Evolutionary conservation across 2,888 invertebrate species (phyloP).

Genomic region (Ellobium chinense): DNA sequence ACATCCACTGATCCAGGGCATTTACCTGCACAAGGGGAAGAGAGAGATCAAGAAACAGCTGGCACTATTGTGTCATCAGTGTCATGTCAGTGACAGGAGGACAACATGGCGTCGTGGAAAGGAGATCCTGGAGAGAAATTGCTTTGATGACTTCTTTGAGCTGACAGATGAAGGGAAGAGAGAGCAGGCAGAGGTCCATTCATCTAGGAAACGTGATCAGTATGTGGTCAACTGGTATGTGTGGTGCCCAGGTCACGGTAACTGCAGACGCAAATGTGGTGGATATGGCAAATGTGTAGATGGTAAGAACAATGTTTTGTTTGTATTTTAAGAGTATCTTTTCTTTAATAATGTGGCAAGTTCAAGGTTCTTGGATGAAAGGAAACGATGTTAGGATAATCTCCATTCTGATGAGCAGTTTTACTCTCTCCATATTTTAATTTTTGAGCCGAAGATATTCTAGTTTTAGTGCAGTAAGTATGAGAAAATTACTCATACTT

Average conservation of each 20-base stretch:
- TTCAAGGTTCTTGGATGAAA: too few species aligned
- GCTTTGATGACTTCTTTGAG: conserved; percentile 71
- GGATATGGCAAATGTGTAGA: conserved; percentile 66
- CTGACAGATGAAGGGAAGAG: conserved; percentile 63
- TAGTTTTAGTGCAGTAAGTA: too few species aligned
- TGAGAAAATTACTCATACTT: too few species aligned
- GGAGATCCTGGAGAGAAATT: conserved; percentile 64
- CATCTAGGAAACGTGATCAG: conserved; percentile 62
- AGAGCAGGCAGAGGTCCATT: conserved; percentile 56
- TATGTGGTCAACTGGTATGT: conserved; percentile 75
- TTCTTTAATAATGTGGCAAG: too few species aligned
- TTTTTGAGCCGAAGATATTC: too few species aligned
- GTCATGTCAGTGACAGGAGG: conserved; percentile 63
- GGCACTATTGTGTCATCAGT: conserved; percentile 59
- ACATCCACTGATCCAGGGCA: conserved; percentile 65
- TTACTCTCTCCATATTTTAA: too few species aligned
- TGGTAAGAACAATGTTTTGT: too few species aligned
- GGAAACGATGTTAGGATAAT: too few species aligned
- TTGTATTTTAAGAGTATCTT: too few species aligned
- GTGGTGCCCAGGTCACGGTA: conserved; percentile 74
- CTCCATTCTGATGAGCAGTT: too few species aligned
- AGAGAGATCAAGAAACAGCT: conserved; percentile 66
- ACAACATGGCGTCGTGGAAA: conserved; percentile 63
- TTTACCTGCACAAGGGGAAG: conserved; percentile 72
- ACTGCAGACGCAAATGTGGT: conserved; percentile 72